phyloP scores from a whole-genome alignment of 1,140 invertebrate species.

The Saxidomus purpurata region DNA sequence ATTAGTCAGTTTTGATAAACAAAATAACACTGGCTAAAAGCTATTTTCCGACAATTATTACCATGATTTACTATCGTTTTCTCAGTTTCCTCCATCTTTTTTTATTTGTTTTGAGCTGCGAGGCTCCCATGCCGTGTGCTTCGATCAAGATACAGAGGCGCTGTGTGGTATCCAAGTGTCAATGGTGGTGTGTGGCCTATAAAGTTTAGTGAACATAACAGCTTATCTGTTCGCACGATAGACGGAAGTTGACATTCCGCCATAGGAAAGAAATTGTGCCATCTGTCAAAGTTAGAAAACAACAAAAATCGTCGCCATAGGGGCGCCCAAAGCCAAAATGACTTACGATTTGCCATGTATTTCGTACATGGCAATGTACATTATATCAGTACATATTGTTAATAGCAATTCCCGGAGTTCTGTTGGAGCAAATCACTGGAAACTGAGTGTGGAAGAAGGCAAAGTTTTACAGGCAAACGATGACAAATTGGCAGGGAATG shows the following conservation, averaged over 20 bases:
- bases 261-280: constrained; percentile 56
- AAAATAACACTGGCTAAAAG: too few species aligned
- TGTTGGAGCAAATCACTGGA: constrained; percentile 89
- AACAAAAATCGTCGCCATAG: neutral
- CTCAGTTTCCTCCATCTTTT: too few species aligned
- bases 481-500: constrained; percentile 67
- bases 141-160: too few species aligned
- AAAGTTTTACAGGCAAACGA: constrained; percentile 89
- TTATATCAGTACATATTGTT: constrained; percentile 90
- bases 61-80: too few species aligned
- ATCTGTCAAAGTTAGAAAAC: constrained; percentile 59
- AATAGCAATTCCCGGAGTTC: constrained; percentile 91
- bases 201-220: neutral
- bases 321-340: constrained; percentile 69
- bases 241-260: constrained; percentile 50
- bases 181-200: neutral
- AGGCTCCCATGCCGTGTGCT: too few species aligned
- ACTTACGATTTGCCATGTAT: constrained; percentile 82
- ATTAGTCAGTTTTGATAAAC: too few species aligned
- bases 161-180: too few species aligned
- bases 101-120: too few species aligned
- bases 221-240: neutral
- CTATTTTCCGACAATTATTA: too few species aligned
- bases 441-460: constrained; percentile 90
- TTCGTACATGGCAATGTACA: constrained; percentile 86